These are phyloP conservation scores for Chloroceryle amazona DNA, from an alignment of 2,797 vertebrate species.

Conservation along the genomic window DNA sequence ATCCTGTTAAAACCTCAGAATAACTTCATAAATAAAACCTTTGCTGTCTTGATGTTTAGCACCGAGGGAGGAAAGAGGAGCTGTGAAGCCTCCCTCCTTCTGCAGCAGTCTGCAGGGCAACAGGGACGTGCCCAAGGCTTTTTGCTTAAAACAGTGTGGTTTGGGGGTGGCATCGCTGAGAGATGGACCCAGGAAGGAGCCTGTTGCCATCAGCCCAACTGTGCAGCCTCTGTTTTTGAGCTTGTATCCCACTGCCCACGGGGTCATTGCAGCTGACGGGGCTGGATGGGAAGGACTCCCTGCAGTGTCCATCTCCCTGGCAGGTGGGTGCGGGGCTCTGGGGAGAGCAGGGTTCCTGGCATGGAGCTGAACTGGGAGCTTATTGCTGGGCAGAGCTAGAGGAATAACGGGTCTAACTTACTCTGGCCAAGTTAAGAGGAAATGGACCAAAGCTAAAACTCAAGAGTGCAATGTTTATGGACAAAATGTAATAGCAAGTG, in stretches of 20 bases:
- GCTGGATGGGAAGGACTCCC: background rate
- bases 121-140: background rate
- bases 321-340: background rate
- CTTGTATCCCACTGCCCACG: background rate
- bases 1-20: conserved; percentile 66
- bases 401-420: background rate
- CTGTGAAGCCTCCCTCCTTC: background rate
- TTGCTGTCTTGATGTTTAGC: background rate
- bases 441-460: background rate
- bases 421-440: background rate
- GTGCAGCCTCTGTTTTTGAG: rapidly evolving
- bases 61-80: background rate
- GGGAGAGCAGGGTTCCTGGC: background rate
- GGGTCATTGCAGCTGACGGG: rapidly evolving
- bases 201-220: rapidly evolving
- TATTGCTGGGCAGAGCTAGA: background rate
- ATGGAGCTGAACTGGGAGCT: background rate
- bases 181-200: background rate
- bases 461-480: background rate
- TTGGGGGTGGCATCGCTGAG: background rate
- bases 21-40: conserved; percentile 71
- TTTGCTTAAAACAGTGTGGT: background rate
- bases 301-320: rapidly evolving
- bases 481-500: rapidly evolving
- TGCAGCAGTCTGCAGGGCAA: background rate